Evolutionary conservation across 2,888 invertebrate species (phyloP), one percentile per base, ranked within the genome.

Genomic region (Synergus umbraculus): DNA sequence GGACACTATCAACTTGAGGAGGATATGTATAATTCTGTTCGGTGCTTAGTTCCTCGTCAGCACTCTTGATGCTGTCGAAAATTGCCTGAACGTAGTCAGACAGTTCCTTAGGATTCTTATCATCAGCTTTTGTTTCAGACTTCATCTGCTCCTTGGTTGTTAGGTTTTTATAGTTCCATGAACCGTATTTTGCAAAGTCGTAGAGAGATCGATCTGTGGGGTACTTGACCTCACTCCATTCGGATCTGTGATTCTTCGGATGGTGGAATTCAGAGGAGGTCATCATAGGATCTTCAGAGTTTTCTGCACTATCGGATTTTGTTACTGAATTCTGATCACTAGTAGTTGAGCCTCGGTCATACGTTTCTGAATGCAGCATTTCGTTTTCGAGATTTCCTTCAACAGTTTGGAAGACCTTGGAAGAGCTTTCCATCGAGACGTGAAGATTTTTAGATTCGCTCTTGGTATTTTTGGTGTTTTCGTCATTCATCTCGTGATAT

Each of bases 71-170:
- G n/a, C 88, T 90, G 46, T 91, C 90, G 78, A 92, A 92, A 79
- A 92, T 90, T 60, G 90, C 92, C 78, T 90, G 88, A 0, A 92
- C 91, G 77, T 92, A 91, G 67, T 91, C 92, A 0, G 91, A 89
- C 0, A 91, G 83, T 10, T 84, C 85, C 54, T 86, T 83, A 0
- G 85, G 85, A 18, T 85, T 80, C 7, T 81, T 78, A 29, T 83
- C 82, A 7, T 82, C 78, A 49, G 83, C 82, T 3, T 82, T 84
- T 58, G 82, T 82, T 2, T 83, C 79, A 8, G 85, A 73, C 37
- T 82, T 18, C 43, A 44, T 41, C 15, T 73, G 64, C 54, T 76
- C 76, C n/a, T 2, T 77, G 7, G 4, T 76, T 54, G 80, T 78
- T 15, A 44, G 73, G 49, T 83, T 83, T 29, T 82, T 81, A 13